A percentile compares a stretch with the other conserved stretches of the same genome.
Evolutionary conservation across 2,888 invertebrate genomes (phyloP).

Genomic region (Harpalus rufipes): DNA sequence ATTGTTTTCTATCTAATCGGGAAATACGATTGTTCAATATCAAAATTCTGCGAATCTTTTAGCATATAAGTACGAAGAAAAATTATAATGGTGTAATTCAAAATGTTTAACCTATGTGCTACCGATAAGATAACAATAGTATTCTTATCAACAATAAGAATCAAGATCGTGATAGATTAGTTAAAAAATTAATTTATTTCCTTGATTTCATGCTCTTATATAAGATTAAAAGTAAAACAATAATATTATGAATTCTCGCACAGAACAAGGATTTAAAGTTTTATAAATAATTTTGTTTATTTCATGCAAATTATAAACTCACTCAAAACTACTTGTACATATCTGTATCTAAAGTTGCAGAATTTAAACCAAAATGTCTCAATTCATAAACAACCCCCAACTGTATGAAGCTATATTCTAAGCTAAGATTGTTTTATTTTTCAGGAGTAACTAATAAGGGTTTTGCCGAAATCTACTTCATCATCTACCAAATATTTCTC

Average conservation of each 20-base stretch:
- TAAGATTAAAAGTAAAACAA: neutral
- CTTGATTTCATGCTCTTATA: neutral
- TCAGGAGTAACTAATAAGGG: conserved; percentile 73
- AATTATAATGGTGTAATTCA: neutral
- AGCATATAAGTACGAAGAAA: neutral
- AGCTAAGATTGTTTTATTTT: neutral
- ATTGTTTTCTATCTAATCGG: neutral
- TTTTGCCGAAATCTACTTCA: conserved; percentile 80
- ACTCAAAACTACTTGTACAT: too few relatives aligned
- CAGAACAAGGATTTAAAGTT: neutral
- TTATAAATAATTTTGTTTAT: too few relatives aligned
- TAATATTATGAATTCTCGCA: neutral
- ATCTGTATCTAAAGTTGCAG: too few relatives aligned
- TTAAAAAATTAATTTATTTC: neutral
- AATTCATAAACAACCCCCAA: too few relatives aligned
- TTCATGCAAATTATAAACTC: too few relatives aligned
- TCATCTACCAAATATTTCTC: conserved; percentile 88
- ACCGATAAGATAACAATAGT: neutral
- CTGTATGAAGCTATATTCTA: too few relatives aligned
- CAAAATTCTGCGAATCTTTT: neutral
- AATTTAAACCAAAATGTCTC: too few relatives aligned
- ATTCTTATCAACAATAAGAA: neutral
- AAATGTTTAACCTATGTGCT: neutral
- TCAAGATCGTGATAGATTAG: neutral
- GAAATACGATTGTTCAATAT: neutral